Percentiles rank a stretch among this genome's conserved stretches.
Evolutionary conservation across 2,888 invertebrate species (phyloP).

Genomic region (Chymomyza procnemis): DNA sequence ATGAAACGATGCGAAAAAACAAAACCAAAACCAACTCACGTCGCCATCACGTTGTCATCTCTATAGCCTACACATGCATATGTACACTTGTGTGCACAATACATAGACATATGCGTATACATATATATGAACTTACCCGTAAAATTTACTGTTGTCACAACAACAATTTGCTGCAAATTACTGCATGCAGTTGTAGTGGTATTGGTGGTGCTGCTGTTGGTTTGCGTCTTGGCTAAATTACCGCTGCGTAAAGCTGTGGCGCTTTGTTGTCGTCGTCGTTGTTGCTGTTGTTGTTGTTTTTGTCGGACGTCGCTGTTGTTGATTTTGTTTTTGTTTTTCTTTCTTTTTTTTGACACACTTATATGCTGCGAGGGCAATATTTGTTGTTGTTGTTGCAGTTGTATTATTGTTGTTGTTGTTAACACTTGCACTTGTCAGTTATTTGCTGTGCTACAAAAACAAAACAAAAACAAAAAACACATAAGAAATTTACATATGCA

Average conservation of each 20-base stretch:
- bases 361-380: conserved; percentile 42
- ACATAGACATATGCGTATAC: too few species aligned
- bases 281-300: conserved; percentile 7
- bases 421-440: conserved; percentile 29
- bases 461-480: conserved; percentile 15
- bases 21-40: too few species aligned
- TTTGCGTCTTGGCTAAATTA: conserved; percentile 16
- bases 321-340: conserved; percentile 6
- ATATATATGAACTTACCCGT: conserved; percentile 38
- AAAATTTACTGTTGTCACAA: conserved; percentile 24
- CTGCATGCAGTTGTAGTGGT: not conserved
- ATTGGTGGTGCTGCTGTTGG: too few species aligned
- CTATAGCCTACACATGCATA: too few species aligned
- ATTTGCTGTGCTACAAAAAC: conserved; percentile 16
- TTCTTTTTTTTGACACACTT: conserved; percentile 35
- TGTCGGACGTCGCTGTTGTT: not conserved
- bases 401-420: too few species aligned
- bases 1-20: too few species aligned
- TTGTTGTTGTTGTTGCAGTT: conserved; percentile 4
- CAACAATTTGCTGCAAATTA: not conserved
- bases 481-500: not conserved
- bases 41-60: too few species aligned
- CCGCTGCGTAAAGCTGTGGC: conserved; percentile 23
- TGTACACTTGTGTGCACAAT: too few species aligned
- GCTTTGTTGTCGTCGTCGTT: not conserved